These are phyloP conservation scores for Netelia melanura DNA, from an alignment of 2,888 invertebrate species.

Conservation along the genomic window DNA sequence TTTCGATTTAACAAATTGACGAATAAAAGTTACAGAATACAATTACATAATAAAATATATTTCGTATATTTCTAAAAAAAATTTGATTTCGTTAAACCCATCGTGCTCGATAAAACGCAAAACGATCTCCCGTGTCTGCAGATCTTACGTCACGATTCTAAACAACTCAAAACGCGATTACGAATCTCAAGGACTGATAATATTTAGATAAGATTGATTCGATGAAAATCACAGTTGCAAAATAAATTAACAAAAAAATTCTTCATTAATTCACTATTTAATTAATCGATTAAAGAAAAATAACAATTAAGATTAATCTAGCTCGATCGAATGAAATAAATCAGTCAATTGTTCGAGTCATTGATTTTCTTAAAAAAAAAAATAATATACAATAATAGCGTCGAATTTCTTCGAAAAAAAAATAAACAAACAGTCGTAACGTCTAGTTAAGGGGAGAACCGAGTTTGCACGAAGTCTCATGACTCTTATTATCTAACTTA, in stretches of 20 bases:
- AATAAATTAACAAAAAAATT: not conserved
- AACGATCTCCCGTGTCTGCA: not conserved
- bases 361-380: no score
- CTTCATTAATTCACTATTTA: not conserved
- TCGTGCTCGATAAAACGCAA: not conserved
- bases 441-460: not conserved
- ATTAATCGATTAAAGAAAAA: no score
- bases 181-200: not conserved
- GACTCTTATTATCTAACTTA: not conserved
- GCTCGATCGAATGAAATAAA: no score
- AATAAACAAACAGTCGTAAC: not conserved
- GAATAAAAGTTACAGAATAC: not conserved
- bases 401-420: not conserved
- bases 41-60: not conserved
- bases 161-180: not conserved
- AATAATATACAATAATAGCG: no score
- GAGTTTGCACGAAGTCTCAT: not conserved
- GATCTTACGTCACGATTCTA: no score
- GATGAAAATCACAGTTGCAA: not conserved
- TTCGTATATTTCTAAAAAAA: not conserved
- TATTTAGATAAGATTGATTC: not conserved
- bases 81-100: not conserved
- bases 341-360: no score
- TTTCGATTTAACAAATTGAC: not conserved
- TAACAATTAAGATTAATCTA: no score